Evolutionary conservation across 1,140 invertebrate genomes (phyloP).

Genomic region (Diachasmimorpha longicaudata): DNA sequence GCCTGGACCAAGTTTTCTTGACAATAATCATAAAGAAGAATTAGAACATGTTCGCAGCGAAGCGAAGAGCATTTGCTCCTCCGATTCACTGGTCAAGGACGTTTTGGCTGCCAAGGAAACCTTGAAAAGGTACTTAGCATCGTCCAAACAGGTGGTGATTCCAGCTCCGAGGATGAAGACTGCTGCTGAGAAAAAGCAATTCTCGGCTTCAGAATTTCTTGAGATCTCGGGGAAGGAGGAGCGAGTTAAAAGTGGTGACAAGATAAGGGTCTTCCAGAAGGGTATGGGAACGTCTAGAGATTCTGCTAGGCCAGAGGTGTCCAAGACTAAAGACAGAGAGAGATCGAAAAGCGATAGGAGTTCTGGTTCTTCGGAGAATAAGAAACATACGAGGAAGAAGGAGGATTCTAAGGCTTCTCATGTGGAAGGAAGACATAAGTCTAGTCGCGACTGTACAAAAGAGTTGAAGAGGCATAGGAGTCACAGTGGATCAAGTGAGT

Average conservation of each 20-base stretch:
- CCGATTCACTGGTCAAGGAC: conserved; percentile 54
- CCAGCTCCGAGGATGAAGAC: conserved; percentile 39
- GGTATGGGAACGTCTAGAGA: not conserved
- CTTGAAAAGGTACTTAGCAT: conserved; percentile 51
- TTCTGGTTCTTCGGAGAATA: not conserved
- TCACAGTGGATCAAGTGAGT: not conserved
- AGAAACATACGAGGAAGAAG: not conserved
- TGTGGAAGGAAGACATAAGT: not conserved
- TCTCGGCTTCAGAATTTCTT: conserved; percentile 34
- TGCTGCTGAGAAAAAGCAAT: conserved; percentile 45
- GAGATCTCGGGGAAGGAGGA: not conserved
- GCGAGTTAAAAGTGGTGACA: not conserved
- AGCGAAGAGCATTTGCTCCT: conserved; percentile 33
- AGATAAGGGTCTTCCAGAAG: conserved; percentile 22
- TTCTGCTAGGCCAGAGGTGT: not conserved
- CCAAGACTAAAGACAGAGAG: not conserved
- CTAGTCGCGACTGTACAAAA: not conserved
- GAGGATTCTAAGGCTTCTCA: not conserved
- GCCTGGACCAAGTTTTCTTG: conserved; percentile 9
- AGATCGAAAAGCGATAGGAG: not conserved
- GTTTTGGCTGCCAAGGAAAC: conserved; percentile 59
- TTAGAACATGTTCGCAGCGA: not conserved
- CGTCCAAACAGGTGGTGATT: conserved; percentile 17
- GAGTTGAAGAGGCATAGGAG: conserved; percentile 3
- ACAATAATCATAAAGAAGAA: not conserved